These are phyloP conservation scores for Melinaea menophilus DNA, from an alignment of 2,888 invertebrate species.

Conservation along the genomic window DNA sequence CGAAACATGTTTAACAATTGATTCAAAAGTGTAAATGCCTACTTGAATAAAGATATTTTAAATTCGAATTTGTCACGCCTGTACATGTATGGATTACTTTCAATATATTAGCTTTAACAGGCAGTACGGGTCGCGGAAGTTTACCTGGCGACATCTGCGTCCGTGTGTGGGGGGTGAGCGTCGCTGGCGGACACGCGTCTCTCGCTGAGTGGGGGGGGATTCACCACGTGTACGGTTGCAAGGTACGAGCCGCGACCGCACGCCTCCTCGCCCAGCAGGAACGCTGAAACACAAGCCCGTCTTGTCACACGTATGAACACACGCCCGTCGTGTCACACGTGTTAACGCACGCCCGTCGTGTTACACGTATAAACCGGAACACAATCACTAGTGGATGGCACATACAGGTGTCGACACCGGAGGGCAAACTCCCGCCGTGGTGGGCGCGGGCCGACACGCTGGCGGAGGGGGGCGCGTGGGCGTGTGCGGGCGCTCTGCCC, in stretches of 20 bases:
- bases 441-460: constrained; percentile 63
- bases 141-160: constrained; percentile 10
- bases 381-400: constrained; percentile 12
- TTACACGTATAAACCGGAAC: background rate
- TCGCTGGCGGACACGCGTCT: constrained; percentile 71
- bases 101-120: no score
- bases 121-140: background rate
- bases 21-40: no score
- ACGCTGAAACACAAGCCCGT: constrained; percentile 46
- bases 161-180: constrained; percentile 50
- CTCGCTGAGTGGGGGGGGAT: constrained; percentile 71
- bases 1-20: no score
- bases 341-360: background rate
- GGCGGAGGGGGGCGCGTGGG: constrained; percentile 46
- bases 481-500: constrained; percentile 43
- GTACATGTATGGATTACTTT: no score
- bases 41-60: no score
- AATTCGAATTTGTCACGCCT: no score
- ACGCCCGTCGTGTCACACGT: background rate
- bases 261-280: constrained; percentile 64
- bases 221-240: constrained; percentile 73
- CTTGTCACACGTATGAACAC: no score
- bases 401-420: constrained; percentile 69
- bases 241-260: constrained; percentile 58
- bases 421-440: constrained; percentile 72